phyloP scores from a whole-genome alignment of 2,113 vertebrate genomes.

The Oreochromis spilurus region DNA sequence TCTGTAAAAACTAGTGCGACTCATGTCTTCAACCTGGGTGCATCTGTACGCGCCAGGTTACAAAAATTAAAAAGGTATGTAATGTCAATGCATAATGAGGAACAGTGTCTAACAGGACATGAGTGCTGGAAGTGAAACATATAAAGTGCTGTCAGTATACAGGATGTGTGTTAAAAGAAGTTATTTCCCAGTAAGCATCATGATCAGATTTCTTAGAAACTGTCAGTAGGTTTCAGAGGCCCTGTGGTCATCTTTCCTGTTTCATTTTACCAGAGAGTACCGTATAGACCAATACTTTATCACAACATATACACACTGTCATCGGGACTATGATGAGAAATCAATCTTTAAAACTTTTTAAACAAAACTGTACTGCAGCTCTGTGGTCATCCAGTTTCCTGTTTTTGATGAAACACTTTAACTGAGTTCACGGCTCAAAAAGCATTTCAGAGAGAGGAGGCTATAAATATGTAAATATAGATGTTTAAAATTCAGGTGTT shows the following conservation, averaged over 20 bases:
- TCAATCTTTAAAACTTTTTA: fast-evolving
- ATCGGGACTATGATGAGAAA: neutral
- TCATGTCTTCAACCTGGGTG: neutral
- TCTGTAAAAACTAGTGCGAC: neutral
- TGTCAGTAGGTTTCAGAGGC: neutral
- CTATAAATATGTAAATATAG: fast-evolving
- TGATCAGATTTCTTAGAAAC: neutral
- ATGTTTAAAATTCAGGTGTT: neutral
- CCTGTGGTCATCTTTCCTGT: neutral
- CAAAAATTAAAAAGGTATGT: neutral
- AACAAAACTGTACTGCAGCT: fast-evolving
- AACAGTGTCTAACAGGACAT: neutral
- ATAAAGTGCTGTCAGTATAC: neutral
- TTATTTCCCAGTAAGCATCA: too few species aligned
- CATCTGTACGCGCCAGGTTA: neutral
- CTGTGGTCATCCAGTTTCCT: neutral
- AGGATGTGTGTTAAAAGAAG: neutral
- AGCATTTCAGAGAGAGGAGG: fast-evolving
- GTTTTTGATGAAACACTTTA: fast-evolving
- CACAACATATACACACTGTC: neutral
- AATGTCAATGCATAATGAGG: fast-evolving
- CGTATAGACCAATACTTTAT: neutral
- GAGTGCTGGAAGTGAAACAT: neutral
- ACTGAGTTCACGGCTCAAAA: fast-evolving
- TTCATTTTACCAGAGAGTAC: fast-evolving